Base-by-base conservation (phyloP, 1,140 invertebrate genomes). In the Pemphigus obesinymphae region DNA sequence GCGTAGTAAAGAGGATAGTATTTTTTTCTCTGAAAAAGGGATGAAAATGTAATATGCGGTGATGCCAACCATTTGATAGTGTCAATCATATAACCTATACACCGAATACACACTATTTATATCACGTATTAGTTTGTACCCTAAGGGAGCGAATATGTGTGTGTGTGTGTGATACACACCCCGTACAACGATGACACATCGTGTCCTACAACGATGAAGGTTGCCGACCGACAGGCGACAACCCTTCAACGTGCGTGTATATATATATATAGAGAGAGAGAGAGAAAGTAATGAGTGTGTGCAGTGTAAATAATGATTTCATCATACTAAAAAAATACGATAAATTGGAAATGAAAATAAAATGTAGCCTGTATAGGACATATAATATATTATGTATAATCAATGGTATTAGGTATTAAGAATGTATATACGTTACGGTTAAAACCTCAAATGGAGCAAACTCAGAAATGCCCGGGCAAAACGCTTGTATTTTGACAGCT, bases 51-150 rank as follows among this genome's bases (percentile, higher is more conserved):
- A 68, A 40, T 68, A 68, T 68, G 68, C 23, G 68, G 37, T 40
- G 68, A 70, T 70, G 40, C 68, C 68, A 70, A 29, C 68, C 68
- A 40, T 70, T 70, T 70, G 68, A 70, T 70, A 70, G 40, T 70
- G 68, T 70, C 68, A 70, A 70, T 70, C 68, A 70, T 70, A 23
- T 61, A 61, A n/a, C n/a, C n/a, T 61, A 61, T 31, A 61, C 13
- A 26, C 23, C n/a, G n/a, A n/a, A n/a, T n/a, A n/a, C n/a, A n/a
- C n/a, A n/a, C n/a, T n/a, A 5, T 13, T 23, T 17, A 58, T 11
- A 63, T 8, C 17, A 34, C n/a, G 26, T 61, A 43, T 17, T 66
- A 66, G 26, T 70, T 45, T 10, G 23, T 26, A 45, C 40, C 68
- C 68, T 70, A 6, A 23, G 40, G 37, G 15, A 13, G 23, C 23